These are phyloP conservation scores for Tetranychus truncatus DNA, from an alignment of 2,888 invertebrate genomes.

Conservation along the genomic window DNA sequence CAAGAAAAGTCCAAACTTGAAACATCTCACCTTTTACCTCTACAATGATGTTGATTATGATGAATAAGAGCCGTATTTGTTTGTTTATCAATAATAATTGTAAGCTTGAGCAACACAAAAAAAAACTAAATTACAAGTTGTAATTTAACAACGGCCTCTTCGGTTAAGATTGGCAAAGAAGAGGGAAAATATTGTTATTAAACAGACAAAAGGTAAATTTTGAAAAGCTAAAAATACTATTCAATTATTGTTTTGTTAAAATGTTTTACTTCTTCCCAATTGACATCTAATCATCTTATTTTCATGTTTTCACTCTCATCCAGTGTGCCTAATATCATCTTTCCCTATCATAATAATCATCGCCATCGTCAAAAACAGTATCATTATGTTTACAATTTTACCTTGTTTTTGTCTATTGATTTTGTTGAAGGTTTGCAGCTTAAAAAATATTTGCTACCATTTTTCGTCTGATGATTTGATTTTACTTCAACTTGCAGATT, in stretches of 20 bases:
- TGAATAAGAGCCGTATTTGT: background rate
- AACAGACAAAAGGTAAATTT: too few species aligned
- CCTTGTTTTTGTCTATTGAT: background rate
- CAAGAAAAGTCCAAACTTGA: background rate
- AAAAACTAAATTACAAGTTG: background rate
- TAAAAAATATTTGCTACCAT: background rate
- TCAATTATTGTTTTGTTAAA: background rate
- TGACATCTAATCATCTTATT: background rate
- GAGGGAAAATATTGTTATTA: background rate
- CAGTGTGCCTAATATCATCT: background rate
- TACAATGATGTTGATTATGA: background rate
- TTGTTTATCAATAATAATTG: background rate
- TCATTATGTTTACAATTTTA: background rate
- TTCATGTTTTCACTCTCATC: background rate
- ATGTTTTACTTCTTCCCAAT: background rate
- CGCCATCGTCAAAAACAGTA: background rate
- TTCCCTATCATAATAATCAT: background rate
- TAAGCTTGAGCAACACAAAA: background rate
- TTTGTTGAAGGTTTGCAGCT: background rate
- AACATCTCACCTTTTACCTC: background rate
- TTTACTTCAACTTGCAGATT: background rate
- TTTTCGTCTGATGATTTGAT: background rate
- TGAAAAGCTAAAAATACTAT: background rate
- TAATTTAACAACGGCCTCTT: too few species aligned
- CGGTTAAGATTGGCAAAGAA: background rate